Evolutionary conservation across 1,140 invertebrate species (phyloP), one percentile per base, ranked within the genome.

Genomic region (Halictus rubicundus): DNA sequence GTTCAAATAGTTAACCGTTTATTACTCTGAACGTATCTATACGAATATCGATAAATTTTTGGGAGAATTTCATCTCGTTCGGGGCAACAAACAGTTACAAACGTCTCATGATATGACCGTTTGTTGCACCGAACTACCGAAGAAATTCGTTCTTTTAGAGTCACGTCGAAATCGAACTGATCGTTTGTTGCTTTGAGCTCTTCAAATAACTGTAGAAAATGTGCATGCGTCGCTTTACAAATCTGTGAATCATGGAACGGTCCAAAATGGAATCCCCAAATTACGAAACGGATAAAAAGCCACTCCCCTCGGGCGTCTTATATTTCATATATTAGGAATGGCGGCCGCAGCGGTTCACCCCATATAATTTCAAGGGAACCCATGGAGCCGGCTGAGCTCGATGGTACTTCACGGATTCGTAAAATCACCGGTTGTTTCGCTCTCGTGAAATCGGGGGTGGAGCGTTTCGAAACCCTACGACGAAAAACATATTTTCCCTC

Each of bases 401-500:
- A 59, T 60, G 72, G 42, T 65, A 42, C 52, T 80, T 85, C 76
- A 85, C 82, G 68, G 73, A 81, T 69, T 63, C 60, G 61, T 81
- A 77, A 77, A 61, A 68, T 85, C 82, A 69, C 77, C 82, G 23
- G 78, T 46, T 64, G 68, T 80, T 76, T 54, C 68, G 65, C 39
- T 85, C 64, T 61, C 63, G 57, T 81, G 72, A 65, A 68, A 84
- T 72, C 82, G 54, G 80, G 73, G 78, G 73, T 81, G 65, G 68
- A 74, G 64, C 82, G 59, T 81, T 66, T 72, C 64, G 61, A 7
- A 63, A 19, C 14, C 27, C 49, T 23, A 73, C 42, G 52, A 76
- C 52, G 78, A n/a, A n/a, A 54, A 68, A n/a, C 42, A 39, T 52
- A 59, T 60, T 72, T 78, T 42, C 68, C 32, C 60, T 8, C 60